These are phyloP conservation scores for Coranthus polyacanthus DNA, from an alignment of 2,797 vertebrate species.

Conservation along the genomic window DNA sequence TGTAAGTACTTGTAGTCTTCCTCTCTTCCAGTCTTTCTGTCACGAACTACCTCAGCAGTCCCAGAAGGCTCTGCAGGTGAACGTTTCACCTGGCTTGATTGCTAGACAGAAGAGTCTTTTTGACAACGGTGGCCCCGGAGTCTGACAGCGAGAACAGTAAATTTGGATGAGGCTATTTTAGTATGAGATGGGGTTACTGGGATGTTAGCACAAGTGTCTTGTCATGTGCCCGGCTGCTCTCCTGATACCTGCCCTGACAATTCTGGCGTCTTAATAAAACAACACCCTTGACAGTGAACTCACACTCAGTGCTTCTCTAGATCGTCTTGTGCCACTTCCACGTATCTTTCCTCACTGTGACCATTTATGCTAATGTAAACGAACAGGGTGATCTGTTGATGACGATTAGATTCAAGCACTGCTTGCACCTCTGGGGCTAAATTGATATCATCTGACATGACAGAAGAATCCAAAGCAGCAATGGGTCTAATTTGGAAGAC, in stretches of 20 bases:
- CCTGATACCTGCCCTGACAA: conserved; percentile 68
- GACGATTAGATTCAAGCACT: conserved; percentile 58
- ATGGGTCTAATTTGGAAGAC: conserved; percentile 49
- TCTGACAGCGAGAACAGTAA: conserved; percentile 38
- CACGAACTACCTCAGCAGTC: conserved; percentile 28
- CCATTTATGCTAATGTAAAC: conserved; percentile 64
- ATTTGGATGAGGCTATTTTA: conserved; percentile 63
- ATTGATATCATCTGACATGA: conserved; percentile 63
- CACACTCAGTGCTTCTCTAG: conserved; percentile 40
- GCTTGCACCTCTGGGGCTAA: conserved; percentile 33
- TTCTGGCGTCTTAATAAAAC: conserved; percentile 71
- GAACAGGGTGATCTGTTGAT: conserved; percentile 60
- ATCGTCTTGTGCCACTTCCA: conserved; percentile 33
- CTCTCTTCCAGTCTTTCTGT: conserved; percentile 17
- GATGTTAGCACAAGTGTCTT: conserved; percentile 49
- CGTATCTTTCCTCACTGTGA: conserved; percentile 8
- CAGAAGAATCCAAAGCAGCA: conserved; percentile 49
- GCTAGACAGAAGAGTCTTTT: conserved; percentile 32
- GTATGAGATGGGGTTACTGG: conserved; percentile 30
- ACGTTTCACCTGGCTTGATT: conserved; percentile 46
- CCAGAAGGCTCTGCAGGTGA: conserved; percentile 43
- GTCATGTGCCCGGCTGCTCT: conserved; percentile 54
- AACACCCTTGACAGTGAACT: conserved; percentile 57
- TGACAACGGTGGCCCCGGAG: conserved; percentile 11
- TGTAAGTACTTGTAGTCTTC: conserved; percentile 6